These are phyloP conservation scores for Perca flavescens DNA, from an alignment of 2,113 vertebrate species.

Conservation along the genomic window DNA sequence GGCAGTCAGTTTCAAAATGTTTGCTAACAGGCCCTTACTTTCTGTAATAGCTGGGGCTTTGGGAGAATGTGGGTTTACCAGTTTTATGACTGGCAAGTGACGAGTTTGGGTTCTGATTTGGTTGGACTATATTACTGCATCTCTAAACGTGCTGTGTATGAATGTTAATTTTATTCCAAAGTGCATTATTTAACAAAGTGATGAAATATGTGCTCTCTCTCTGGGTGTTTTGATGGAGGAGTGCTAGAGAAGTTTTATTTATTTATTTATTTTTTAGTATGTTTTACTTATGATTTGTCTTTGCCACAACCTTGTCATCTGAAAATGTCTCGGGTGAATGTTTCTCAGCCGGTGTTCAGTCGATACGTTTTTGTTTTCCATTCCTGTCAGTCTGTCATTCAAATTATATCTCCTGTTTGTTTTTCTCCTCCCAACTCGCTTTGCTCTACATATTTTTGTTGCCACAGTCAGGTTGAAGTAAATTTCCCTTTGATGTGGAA, in stretches of 20 bases:
- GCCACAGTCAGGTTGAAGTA: conserved; percentile 5
- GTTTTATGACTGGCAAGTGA: conserved; percentile 1
- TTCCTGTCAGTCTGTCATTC: conserved; percentile 44
- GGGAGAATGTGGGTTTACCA: neutral
- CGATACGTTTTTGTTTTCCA: conserved; percentile 5
- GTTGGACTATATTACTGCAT: neutral
- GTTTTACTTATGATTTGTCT: conserved; percentile 35
- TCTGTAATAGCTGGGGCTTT: neutral
- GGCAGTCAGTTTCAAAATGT: neutral
- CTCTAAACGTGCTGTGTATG: neutral
- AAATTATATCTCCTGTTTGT: neutral
- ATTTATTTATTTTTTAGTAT: neutral
- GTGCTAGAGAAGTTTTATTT: conserved; percentile 18
- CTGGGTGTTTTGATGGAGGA: neutral
- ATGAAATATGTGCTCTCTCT: neutral
- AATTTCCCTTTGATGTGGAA: conserved; percentile 56
- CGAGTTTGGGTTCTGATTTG: neutral
- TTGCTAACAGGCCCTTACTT: neutral
- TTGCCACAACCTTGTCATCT: conserved; percentile 33
- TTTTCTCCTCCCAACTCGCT: conserved; percentile 1
- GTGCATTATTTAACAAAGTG: neutral
- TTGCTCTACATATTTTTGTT: conserved; percentile 18
- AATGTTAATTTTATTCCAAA: neutral
- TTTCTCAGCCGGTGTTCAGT: conserved; percentile 15
- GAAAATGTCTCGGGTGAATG: conserved; percentile 13